These are phyloP conservation scores for Notodonta dromedarius DNA, from an alignment of 2,888 invertebrate genomes.

Conservation along the genomic window DNA sequence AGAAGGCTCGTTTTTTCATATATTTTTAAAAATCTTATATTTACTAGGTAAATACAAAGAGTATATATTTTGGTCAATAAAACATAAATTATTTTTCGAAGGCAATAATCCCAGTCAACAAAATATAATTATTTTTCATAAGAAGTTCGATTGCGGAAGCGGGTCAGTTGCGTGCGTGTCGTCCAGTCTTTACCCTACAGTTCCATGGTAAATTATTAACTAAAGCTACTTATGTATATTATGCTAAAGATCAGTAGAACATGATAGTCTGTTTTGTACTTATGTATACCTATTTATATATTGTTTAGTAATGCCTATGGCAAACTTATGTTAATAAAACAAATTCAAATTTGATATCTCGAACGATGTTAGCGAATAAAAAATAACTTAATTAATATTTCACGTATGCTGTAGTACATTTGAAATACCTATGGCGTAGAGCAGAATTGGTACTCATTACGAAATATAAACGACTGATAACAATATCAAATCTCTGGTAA, in stretches of 20 bases:
- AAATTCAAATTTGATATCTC: too few species aligned
- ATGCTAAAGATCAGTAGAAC: conserved; percentile 31
- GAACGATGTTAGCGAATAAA: background rate
- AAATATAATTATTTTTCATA: conserved; percentile 49
- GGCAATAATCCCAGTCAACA: conserved; percentile 37
- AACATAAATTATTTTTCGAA: conserved; percentile 42
- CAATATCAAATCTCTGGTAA: background rate
- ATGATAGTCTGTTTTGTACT: conserved; percentile 27
- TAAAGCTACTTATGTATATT: background rate
- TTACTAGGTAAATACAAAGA: too few species aligned
- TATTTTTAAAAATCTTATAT: too few species aligned
- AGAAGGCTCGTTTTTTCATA: too few species aligned
- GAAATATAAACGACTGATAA: background rate
- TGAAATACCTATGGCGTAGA: too few species aligned
- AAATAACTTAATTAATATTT: background rate
- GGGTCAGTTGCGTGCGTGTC: conserved; percentile 43
- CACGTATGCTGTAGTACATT: too few species aligned
- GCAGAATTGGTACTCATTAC: too few species aligned
- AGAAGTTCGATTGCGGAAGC: conserved; percentile 33
- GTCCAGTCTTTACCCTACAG: conserved; percentile 33
- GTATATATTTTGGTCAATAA: too few species aligned
- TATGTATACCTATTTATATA: conserved; percentile 30
- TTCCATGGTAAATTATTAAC: conserved; percentile 37
- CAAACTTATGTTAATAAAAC: too few species aligned
- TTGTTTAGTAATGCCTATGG: conserved; percentile 16